These are phyloP conservation scores for Drosophila littoralis DNA, from an alignment of 1,140 invertebrate species.

Conservation along the genomic window DNA sequence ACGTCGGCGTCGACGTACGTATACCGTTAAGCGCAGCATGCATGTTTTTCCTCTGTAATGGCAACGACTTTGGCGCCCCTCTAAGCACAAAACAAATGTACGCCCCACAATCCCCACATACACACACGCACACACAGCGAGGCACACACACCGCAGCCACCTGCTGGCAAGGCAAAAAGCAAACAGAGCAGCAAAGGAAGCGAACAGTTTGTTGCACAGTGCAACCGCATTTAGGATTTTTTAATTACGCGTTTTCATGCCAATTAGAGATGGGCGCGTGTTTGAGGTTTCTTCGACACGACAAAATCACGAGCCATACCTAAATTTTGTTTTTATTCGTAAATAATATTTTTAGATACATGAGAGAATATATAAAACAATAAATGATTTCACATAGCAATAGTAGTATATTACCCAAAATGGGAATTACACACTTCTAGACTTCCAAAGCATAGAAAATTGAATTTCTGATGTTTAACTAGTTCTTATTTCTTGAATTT, in stretches of 20 bases:
- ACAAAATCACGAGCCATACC: too few relatives aligned
- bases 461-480: background rate
- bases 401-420: too few relatives aligned
- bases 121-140: slow-evolving; percentile 5
- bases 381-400: too few relatives aligned
- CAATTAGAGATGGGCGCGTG: background rate
- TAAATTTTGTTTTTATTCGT: too few relatives aligned
- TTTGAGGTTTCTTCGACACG: background rate
- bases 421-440: too few relatives aligned
- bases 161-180: slow-evolving; percentile 29
- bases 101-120: background rate
- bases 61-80: slow-evolving; percentile 35
- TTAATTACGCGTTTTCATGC: too few relatives aligned
- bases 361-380: too few relatives aligned
- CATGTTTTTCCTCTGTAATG: slow-evolving; percentile 49
- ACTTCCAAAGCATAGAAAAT: too few relatives aligned
- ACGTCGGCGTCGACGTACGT: background rate
- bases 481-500: background rate
- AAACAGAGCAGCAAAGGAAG: slow-evolving; percentile 3
- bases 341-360: too few relatives aligned
- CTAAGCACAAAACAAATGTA: slow-evolving; percentile 43
- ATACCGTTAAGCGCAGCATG: slow-evolving; percentile 52
- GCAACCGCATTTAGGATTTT: slow-evolving; percentile 5
- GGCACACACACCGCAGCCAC: slow-evolving; percentile 20
- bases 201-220: slow-evolving; percentile 28